Conservation (phyloP, 64 coral and sea anemone genomes). For the Montipora efflorescens region DNA sequence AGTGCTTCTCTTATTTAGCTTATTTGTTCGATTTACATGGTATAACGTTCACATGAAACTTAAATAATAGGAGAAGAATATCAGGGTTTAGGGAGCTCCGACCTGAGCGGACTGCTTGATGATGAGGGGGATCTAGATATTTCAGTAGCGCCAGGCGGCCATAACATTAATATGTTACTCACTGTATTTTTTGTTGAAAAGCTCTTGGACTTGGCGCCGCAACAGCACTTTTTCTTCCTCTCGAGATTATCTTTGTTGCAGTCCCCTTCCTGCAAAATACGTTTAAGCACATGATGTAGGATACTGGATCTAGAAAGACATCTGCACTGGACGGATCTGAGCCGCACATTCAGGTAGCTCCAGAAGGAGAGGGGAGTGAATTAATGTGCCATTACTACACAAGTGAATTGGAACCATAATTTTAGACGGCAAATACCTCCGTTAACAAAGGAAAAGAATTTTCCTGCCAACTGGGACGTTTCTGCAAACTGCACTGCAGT, state of each 20-base stretch:
- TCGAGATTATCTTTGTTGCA: background rate
- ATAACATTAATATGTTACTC: background rate
- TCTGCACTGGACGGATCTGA: no score
- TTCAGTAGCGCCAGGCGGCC: no score
- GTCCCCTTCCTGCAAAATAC: background rate
- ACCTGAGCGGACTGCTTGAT: no score
- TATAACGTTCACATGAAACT: no score
- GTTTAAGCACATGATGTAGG: background rate
- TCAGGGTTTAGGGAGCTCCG: no score
- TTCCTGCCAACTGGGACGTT: background rate
- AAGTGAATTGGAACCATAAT: background rate
- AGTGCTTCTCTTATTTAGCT: no score
- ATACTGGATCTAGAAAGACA: background rate
- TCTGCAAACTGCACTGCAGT: background rate
- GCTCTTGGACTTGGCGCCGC: background rate
- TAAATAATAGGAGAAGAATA: no score
- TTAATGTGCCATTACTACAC: no score
- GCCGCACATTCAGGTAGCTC: no score
- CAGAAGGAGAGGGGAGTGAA: no score
- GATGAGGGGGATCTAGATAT: no score
- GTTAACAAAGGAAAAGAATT: background rate
- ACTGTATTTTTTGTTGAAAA: background rate
- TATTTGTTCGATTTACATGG: no score
- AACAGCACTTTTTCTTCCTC: background rate
- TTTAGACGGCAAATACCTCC: background rate